Evolutionary conservation across 2,888 invertebrate species (phyloP).

Genomic region (Hymenopus coronatus): DNA sequence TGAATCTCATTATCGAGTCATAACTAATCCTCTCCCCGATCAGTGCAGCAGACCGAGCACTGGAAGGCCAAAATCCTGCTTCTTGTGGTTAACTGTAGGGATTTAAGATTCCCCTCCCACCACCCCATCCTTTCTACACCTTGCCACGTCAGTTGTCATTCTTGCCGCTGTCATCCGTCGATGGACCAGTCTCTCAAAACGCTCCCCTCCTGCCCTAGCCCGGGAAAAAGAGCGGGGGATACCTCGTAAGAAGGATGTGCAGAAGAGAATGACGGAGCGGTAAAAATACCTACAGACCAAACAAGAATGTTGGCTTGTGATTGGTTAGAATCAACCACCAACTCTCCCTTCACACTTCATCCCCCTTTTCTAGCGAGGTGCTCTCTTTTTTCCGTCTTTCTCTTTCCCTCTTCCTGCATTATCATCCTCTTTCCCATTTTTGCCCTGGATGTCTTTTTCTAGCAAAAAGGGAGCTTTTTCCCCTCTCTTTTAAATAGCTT

Average conservation of each 20-base stretch:
- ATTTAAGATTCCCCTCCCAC: neutral
- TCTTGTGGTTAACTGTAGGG: neutral
- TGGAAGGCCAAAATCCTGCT: neutral
- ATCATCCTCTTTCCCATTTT: slow-evolving; percentile 26
- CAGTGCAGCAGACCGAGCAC: neutral
- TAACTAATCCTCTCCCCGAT: neutral
- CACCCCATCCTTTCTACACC: neutral
- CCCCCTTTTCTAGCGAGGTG: slow-evolving; percentile 2
- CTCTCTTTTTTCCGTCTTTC: slow-evolving; percentile 18
- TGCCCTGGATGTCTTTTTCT: neutral
- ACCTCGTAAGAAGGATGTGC: neutral
- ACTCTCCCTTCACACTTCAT: slow-evolving; percentile 4
- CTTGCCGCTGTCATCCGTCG: neutral
- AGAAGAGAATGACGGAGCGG: slow-evolving; percentile 8
- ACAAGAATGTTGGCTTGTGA: slow-evolving; percentile 28
- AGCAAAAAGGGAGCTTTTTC: slow-evolving; percentile 13
- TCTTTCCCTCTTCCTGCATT: slow-evolving; percentile 15
- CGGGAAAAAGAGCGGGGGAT: neutral
- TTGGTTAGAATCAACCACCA: slow-evolving; percentile 30
- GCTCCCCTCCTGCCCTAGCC: neutral
- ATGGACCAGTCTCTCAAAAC: neutral
- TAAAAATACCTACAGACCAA: slow-evolving; percentile 21
- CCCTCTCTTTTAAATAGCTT: slow-evolving; percentile 25
- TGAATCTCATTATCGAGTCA: neutral
- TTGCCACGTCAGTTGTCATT: neutral